A percentile compares a stretch with the other conserved stretches of the same genome.
Conservation (phyloP, 2,888 invertebrate species). For the Rotaria magnacalcarata region DNA sequence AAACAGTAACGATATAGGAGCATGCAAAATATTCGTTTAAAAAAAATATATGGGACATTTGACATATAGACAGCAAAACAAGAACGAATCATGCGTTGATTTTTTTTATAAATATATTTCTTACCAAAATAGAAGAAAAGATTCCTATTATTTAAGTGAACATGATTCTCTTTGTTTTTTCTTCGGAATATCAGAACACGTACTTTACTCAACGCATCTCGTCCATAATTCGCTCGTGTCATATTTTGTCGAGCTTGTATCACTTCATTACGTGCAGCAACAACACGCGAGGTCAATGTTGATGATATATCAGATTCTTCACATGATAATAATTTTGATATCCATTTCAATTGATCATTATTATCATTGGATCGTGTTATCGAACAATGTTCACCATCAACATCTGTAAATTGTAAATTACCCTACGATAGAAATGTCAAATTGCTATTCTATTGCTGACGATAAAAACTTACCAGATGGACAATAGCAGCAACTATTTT, state of each 20-base stretch:
- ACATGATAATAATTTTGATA: constrained; percentile 66
- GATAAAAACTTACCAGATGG: constrained; percentile 70
- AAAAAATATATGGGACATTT: background rate
- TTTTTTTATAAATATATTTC: background rate
- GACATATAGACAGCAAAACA: constrained; percentile 38
- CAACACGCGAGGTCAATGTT: constrained; percentile 78
- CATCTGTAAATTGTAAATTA: constrained; percentile 65
- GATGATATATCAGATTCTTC: constrained; percentile 68
- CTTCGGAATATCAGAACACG: background rate
- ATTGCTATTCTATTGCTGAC: background rate
- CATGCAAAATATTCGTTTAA: constrained; percentile 7
- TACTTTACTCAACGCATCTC: constrained; percentile 84
- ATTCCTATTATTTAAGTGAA: background rate
- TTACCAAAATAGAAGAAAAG: background rate
- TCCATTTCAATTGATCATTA: constrained; percentile 17
- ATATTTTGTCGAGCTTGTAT: constrained; percentile 83
- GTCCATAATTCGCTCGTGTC: constrained; percentile 76
- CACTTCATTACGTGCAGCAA: constrained; percentile 85
- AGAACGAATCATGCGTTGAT: constrained; percentile 43
- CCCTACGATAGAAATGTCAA: constrained; percentile 60
- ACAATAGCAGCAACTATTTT: constrained; percentile 81
- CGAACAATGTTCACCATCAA: constrained; percentile 61
- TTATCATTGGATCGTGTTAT: constrained; percentile 53
- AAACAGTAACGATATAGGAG: background rate
- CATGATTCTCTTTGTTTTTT: too few relatives aligned